Percentiles rank a stretch among this genome's conserved stretches.
Evolutionary conservation across 1,140 invertebrate genomes (phyloP).

Genomic region (Drosophila sturtevanti): DNA sequence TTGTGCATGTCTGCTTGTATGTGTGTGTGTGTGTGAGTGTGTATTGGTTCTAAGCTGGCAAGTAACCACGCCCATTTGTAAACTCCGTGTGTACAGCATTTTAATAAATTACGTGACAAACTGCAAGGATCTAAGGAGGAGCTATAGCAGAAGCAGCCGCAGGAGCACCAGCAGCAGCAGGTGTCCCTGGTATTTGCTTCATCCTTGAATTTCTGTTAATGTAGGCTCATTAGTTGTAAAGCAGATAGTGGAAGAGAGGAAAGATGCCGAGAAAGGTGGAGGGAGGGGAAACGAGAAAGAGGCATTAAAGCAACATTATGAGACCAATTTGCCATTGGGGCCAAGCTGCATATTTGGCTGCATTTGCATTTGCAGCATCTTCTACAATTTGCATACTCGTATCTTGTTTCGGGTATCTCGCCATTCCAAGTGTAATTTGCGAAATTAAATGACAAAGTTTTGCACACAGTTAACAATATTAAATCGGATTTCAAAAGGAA

Average conservation of each 20-base stretch:
- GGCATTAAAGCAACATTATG: slow-evolving; percentile 74
- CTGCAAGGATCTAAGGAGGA: slow-evolving; percentile 55
- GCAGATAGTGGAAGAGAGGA: not conserved
- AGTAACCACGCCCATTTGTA: slow-evolving; percentile 5
- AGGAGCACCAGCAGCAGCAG: slow-evolving; percentile 51
- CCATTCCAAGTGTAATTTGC: slow-evolving; percentile 52
- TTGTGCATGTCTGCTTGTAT: slow-evolving; percentile 40
- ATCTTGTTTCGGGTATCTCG: slow-evolving; percentile 37
- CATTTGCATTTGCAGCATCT: slow-evolving; percentile 17
- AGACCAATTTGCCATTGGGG: slow-evolving; percentile 29
- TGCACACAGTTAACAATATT: slow-evolving; percentile 79
- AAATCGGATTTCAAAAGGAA: slow-evolving; percentile 77
- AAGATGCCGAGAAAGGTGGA: not conserved
- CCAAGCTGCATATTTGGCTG: not conserved
- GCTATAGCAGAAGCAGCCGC: not conserved
- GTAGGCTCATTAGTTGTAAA: slow-evolving; percentile 76
- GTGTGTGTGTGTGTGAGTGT: not conserved
- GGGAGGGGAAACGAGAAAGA: not conserved
- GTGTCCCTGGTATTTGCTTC: slow-evolving; percentile 49
- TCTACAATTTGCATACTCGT: slow-evolving; percentile 65
- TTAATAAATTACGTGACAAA: slow-evolving; percentile 82
- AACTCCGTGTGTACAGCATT: slow-evolving; percentile 60
- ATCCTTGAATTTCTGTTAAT: slow-evolving; percentile 70
- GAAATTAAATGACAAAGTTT: slow-evolving; percentile 78
- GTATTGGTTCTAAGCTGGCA: slow-evolving; percentile 12